Evolutionary conservation across 2,888 invertebrate species (phyloP).

Genomic region (Nomada lathburiana): DNA sequence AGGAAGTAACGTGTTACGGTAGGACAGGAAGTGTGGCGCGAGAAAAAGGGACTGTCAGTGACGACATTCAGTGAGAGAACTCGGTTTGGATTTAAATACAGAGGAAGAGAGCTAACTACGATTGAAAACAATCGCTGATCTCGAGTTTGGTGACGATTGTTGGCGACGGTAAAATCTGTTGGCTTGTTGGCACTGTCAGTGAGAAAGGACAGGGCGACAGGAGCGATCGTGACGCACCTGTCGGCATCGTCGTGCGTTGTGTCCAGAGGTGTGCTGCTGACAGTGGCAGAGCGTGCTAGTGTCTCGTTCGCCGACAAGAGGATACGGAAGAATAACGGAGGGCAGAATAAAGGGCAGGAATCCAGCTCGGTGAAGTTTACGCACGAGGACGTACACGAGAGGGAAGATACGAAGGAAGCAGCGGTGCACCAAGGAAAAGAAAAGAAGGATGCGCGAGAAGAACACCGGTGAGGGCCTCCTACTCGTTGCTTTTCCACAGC

Average conservation of each 20-base stretch:
- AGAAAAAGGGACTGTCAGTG: neutral
- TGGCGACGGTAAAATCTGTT: neutral
- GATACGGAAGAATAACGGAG: conserved; percentile 68
- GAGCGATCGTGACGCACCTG: conserved; percentile 71
- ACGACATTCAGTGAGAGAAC: neutral
- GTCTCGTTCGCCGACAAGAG: conserved; percentile 50
- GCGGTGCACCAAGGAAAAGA: conserved; percentile 4
- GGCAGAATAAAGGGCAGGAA: conserved; percentile 46
- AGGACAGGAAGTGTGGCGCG: neutral
- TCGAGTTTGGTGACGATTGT: neutral
- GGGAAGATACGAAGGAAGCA: conserved; percentile 4
- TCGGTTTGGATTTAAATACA: no score
- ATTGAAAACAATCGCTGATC: neutral
- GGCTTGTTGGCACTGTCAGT: conserved; percentile 2
- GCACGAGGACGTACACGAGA: conserved; percentile 24
- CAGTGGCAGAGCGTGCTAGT: conserved; percentile 51
- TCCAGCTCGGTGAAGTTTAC: conserved; percentile 38
- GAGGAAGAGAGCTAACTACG: no score
- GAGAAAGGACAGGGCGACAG: conserved; percentile 49
- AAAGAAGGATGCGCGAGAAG: conserved; percentile 66
- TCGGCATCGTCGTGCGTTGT: conserved; percentile 42
- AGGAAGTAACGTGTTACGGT: neutral
- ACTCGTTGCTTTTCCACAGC: conserved; percentile 65
- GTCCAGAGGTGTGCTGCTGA: conserved; percentile 51
- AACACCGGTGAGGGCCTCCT: conserved; percentile 54